Conservation (phyloP, 2,113 vertebrate genomes). For the Siniperca knerii region DNA sequence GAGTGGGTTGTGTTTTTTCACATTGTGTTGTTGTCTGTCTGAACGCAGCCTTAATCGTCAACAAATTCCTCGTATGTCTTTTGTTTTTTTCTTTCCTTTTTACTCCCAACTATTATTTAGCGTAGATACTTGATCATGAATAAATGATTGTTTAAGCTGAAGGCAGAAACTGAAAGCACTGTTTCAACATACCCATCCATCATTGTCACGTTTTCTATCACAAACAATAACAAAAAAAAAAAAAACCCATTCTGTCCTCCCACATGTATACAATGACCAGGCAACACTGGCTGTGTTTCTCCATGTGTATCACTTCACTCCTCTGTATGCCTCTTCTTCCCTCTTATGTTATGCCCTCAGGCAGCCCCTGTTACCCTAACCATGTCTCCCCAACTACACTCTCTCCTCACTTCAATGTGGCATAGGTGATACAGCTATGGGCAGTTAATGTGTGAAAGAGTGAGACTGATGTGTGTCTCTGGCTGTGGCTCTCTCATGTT, state of each 20-base stretch:
- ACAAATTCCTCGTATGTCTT: neutral
- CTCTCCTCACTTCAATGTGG: conserved; percentile 16
- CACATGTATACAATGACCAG: conserved; percentile 22
- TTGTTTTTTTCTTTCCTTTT: neutral
- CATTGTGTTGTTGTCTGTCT: neutral
- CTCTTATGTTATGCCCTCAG: neutral
- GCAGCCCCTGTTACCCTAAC: neutral
- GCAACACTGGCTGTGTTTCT: neutral
- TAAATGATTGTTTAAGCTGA: conserved; percentile 6
- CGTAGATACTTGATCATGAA: neutral
- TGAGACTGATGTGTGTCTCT: conserved; percentile 15
- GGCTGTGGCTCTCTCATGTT: conserved; percentile 28
- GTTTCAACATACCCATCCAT: conserved; percentile 36
- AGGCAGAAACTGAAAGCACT: neutral
- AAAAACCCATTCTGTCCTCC: neutral
- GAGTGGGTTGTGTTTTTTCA: neutral
- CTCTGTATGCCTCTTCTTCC: neutral
- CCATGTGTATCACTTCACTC: neutral
- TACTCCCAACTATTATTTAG: neutral
- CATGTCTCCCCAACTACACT: conserved; percentile 4
- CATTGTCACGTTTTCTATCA: conserved; percentile 30
- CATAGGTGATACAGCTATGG: conserved; percentile 37
- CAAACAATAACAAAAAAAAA: neutral
- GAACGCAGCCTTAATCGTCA: conserved; percentile 9
- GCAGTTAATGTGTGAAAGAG: conserved; percentile 12